Conservation (phyloP, 2,113 vertebrate genomes). For the Thamnaconus septentrionalis region DNA sequence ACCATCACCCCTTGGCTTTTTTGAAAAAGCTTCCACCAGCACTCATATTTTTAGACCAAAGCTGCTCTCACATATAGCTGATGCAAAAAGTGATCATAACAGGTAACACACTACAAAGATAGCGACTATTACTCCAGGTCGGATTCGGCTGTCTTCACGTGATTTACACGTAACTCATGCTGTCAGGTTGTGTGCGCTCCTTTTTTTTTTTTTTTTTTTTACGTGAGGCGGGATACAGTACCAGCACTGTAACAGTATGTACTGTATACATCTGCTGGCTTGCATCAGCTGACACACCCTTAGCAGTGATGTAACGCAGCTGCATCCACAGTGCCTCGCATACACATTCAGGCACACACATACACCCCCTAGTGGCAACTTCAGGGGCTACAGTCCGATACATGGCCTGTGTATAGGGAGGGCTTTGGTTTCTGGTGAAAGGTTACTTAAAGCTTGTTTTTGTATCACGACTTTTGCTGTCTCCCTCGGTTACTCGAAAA, state of each 20-base stretch:
- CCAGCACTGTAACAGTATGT: slow-evolving; percentile 17
- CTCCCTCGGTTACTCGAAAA: no score
- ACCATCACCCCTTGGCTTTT: background rate
- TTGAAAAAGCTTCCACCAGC: background rate
- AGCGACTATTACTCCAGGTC: background rate
- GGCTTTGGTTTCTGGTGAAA: no score
- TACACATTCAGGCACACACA: background rate
- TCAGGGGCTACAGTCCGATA: background rate
- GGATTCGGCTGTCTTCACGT: background rate
- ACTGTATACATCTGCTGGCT: slow-evolving; percentile 29
- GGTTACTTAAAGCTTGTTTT: no score
- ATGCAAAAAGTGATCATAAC: no score
- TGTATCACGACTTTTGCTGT: no score
- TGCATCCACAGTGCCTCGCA: no score
- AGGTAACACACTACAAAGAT: no score
- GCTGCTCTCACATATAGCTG: background rate
- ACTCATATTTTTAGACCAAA: background rate
- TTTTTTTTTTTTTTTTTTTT: slow-evolving; percentile 1
- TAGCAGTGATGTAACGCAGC: slow-evolving; percentile 8
- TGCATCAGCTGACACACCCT: slow-evolving; percentile 27
- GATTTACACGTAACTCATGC: background rate
- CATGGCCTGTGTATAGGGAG: no score
- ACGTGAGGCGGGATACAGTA: slow-evolving; percentile 7
- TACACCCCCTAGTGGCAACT: slow-evolving; percentile 29
- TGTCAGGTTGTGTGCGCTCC: slow-evolving; percentile 2